Evolutionary conservation across 1,140 invertebrate genomes (phyloP).

Genomic region (Neodiprion fabricii): DNA sequence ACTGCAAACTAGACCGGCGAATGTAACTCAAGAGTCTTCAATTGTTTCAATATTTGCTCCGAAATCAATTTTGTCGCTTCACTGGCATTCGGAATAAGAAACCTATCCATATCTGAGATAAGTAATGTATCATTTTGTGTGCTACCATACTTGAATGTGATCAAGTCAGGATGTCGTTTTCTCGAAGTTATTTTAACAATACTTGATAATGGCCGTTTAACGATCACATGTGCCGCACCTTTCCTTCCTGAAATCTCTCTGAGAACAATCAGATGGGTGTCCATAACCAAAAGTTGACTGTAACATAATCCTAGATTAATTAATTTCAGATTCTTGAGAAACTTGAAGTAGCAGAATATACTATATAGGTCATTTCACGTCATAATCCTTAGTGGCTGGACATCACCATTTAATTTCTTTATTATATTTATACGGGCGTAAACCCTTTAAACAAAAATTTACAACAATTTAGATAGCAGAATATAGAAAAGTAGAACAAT

Average conservation of each 20-base stretch:
- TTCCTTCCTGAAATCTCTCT: slow-evolving; percentile 78
- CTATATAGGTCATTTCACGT: not conserved
- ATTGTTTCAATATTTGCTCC: slow-evolving; percentile 69
- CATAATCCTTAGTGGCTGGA: too few relatives aligned
- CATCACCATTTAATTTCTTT: too few relatives aligned
- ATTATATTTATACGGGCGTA: too few relatives aligned
- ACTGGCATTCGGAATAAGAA: slow-evolving; percentile 90
- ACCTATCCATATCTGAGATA: slow-evolving; percentile 88
- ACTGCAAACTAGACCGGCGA: not conserved
- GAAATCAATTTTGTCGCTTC: slow-evolving; percentile 87
- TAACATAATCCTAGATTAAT: slow-evolving; percentile 38
- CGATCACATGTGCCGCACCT: slow-evolving; percentile 83
- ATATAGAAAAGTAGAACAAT: too few relatives aligned
- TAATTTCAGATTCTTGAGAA: slow-evolving; percentile 10
- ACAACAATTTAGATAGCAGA: too few relatives aligned
- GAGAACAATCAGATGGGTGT: slow-evolving; percentile 86
- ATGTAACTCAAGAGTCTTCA: slow-evolving; percentile 52
- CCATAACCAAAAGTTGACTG: slow-evolving; percentile 87
- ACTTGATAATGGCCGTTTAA: slow-evolving; percentile 82
- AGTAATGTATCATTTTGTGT: slow-evolving; percentile 73
- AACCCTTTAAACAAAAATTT: too few relatives aligned
- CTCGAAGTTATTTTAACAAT: slow-evolving; percentile 97
- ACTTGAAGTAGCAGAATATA: slow-evolving; percentile 10
- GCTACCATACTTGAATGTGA: slow-evolving; percentile 93
- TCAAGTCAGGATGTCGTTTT: slow-evolving; percentile 90